Base-by-base conservation (phyloP, 2,888 invertebrate genomes). In the Cosmorhoe ocellata region DNA sequence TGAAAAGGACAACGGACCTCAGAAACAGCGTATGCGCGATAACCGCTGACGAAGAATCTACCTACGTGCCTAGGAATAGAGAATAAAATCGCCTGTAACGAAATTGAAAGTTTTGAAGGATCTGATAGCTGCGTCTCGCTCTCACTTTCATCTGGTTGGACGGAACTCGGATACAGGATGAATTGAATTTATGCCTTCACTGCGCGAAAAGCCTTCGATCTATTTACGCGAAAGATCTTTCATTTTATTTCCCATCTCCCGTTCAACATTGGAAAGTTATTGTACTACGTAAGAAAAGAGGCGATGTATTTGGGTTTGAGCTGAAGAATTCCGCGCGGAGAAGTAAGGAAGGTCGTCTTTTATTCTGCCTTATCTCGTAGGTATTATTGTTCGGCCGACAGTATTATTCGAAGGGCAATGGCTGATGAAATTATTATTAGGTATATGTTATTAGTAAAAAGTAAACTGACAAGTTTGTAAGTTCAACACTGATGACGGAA, bases 131-230 rank as follows among this genome's bases (percentile, higher is more conserved):
- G 69, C 66, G 58, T 88, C 89, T 73, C 79, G 66, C 75, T 88
- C 79, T 67, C 75, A 70, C 87, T 72, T 74, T 76, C 75, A 67
- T 79, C 83, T 83, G 84, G 83, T 86, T 85, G 86, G 86, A 76
- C 64, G 72, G 71, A 79, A 81, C 77, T 76, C 63, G 79, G 79
- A 85, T 81, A 84, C 84, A 81, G 83, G 74, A 84, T 81, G 84
- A 88, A 87, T 88, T 87, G 79, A 86, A 88, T 88, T 84, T 84
- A 73, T 74, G 67, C 81, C 64, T 67, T 65, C 67, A 85, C 83
- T 64, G 68, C 63, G 63, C 56, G 65, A 59, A 57, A 58, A 59
- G 56, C 47, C 56, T 73, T 75, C 68, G 67, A 69, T 71, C 56
- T 67, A 67, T 73, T 68, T 69, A 65, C 59, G 60, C 58, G 61